These are phyloP conservation scores for Dysidea cf. avara DNA, from an alignment of 37 sponge, comb jelly and placozoan genomes.

Conservation along the genomic window DNA sequence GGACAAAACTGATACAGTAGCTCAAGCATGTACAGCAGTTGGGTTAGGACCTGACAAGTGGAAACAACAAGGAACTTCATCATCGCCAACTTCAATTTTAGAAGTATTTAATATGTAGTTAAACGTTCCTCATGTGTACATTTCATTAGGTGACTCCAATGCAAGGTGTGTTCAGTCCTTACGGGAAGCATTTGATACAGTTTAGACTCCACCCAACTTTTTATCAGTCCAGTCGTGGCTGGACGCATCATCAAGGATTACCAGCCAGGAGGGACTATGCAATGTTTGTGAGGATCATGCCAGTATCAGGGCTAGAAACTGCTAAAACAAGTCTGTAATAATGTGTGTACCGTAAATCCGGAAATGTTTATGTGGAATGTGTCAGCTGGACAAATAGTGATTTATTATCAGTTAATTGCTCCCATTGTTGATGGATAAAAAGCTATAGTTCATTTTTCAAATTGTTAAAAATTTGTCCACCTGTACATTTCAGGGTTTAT, in stretches of 20 bases:
- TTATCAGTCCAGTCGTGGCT: slow-evolving; percentile 24
- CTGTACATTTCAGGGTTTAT: too few relatives aligned
- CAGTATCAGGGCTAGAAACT: slow-evolving; percentile 2
- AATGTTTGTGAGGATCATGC: slow-evolving; percentile 37
- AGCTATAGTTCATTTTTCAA: too few relatives aligned
- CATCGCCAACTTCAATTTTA: not conserved
- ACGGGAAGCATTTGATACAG: slow-evolving; percentile 36
- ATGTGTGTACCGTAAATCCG: too few relatives aligned
- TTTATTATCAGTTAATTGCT: too few relatives aligned
- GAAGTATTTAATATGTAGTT: not conserved
- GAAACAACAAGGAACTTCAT: slow-evolving; percentile 31
- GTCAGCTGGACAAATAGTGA: too few relatives aligned
- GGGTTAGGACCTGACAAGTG: slow-evolving; percentile 36
- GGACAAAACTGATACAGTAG: not conserved
- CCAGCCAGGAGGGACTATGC: slow-evolving; percentile 57
- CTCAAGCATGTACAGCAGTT: slow-evolving; percentile 15
- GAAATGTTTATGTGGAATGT: too few relatives aligned
- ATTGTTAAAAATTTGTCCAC: too few relatives aligned
- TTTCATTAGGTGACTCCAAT: slow-evolving; percentile 14
- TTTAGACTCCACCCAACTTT: slow-evolving; percentile 48
- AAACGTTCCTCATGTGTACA: not conserved
- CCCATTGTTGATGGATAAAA: too few relatives aligned
- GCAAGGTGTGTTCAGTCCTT: slow-evolving; percentile 61
- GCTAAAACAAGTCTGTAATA: too few relatives aligned
- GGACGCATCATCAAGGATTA: slow-evolving; percentile 36